Base-by-base conservation (phyloP, 2,888 invertebrate species). In the Xanthia togata region DNA sequence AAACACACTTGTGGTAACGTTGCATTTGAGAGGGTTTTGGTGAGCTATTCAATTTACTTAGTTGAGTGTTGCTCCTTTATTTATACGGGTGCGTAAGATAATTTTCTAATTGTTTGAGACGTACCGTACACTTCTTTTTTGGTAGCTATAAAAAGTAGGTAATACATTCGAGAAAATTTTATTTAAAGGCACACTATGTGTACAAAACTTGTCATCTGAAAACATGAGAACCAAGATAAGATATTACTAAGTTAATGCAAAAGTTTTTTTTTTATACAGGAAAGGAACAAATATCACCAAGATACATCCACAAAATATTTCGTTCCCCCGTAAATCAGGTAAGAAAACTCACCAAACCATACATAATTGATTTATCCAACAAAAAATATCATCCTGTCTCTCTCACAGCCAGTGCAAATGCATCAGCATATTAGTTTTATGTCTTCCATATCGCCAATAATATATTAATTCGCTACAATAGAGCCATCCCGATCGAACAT, bases 381-480 rank as follows among this genome's bases (percentile, higher is more conserved):
- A 26, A n/a, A 62, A 3, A 20, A 9, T n/a, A 14, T 53, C 44
- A 64, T 47, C n/a, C 20, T n/a, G 6, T 23, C 0, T 31, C 0
- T n/a, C 0, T 31, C 12, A 35, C 50, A 76, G 62, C 35, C 35
- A 53, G 20, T 35, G 4, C 26, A 59, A 62, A 65, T 62, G 65
- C 83, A 69, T 72, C 47, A 65, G 60, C 47, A 44, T 60, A 79
- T 79, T 67, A 57, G 23, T n/a, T 78, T 79, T 60, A 70, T 35
- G 31, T 63, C 67, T 82, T 63, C 50, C 38, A n/a, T 55, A 20
- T 44, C 6, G 53, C 20, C 44, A 78, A 83, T 83, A 78, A 83
- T 83, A 44, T 65, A 73, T 83, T 83, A 53, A 83, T 79, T 67
- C 70, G 70, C 31, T 70, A 73, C 55, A 69, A 2, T 79, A 53